Percentiles rank a stretch among this genome's conserved stretches.
phyloP scores from a whole-genome alignment of 1,140 invertebrate species.

The Apis florea region DNA sequence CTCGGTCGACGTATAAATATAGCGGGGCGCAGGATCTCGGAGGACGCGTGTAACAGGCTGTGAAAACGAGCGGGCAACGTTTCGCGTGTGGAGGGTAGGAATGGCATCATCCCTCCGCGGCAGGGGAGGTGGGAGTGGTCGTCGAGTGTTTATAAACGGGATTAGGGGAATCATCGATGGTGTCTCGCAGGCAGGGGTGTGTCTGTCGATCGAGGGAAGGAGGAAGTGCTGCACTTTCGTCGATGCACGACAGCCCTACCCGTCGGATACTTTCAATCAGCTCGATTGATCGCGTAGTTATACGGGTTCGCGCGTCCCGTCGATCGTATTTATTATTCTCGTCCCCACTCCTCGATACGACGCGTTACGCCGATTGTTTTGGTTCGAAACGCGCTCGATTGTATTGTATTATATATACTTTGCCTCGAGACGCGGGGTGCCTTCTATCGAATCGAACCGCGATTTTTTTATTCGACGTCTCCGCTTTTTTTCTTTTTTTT shows the following conservation, averaged over 20 bases:
- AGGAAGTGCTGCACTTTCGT: conserved; percentile 25
- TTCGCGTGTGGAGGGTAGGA: conserved; percentile 42
- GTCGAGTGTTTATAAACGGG: conserved; percentile 73
- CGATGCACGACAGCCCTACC: conserved; percentile 16
- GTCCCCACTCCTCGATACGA: no score
- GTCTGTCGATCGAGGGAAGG: conserved; percentile 15
- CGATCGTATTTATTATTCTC: conserved; percentile 31
- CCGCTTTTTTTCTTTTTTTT: no score
- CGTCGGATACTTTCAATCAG: conserved; percentile 55
- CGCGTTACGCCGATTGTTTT: neutral
- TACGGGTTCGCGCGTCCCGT: conserved; percentile 44
- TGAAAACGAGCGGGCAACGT: conserved; percentile 47
- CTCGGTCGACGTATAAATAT: conserved; percentile 72
- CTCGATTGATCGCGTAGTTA: conserved; percentile 63
- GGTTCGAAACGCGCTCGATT: neutral
- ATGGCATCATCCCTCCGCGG: conserved; percentile 34
- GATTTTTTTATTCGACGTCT: no score
- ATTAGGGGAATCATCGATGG: conserved; percentile 72
- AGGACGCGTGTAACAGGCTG: conserved; percentile 44
- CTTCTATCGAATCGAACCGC: neutral
- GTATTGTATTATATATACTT: neutral
- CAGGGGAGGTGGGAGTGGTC: conserved; percentile 73
- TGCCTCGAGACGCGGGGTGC: neutral
- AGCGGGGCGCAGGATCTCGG: conserved; percentile 21
- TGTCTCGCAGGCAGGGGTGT: conserved; percentile 42